Evolutionary conservation across 2,888 invertebrate species (phyloP).

Genomic region (Eucera pruinosa): DNA sequence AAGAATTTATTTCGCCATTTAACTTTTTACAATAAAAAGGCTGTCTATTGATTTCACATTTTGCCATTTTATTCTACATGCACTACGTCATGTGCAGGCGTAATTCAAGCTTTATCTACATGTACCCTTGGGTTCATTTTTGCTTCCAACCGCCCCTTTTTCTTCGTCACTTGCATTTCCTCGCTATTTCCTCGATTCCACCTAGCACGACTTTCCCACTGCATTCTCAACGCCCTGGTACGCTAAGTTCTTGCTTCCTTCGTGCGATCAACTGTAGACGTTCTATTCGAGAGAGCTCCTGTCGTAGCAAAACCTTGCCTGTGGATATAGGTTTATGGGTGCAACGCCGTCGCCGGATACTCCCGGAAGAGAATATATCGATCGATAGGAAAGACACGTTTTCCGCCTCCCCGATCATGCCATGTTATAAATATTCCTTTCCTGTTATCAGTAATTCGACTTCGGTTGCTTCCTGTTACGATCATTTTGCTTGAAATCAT

Average conservation of each 20-base stretch:
- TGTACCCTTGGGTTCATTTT: neutral
- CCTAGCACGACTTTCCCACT: neutral
- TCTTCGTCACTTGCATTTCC: slow-evolving; percentile 13
- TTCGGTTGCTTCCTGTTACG: neutral
- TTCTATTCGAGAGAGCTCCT: slow-evolving; percentile 34
- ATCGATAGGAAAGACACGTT: slow-evolving; percentile 25
- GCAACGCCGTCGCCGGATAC: slow-evolving; percentile 7
- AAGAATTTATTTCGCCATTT: no score
- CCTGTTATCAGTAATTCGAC: slow-evolving; percentile 16
- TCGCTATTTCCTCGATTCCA: slow-evolving; percentile 8
- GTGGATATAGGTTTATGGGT: slow-evolving; percentile 53
- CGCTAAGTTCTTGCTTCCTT: slow-evolving; percentile 25
- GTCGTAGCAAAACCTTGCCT: slow-evolving; percentile 21
- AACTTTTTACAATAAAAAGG: neutral
- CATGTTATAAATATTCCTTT: slow-evolving; percentile 36
- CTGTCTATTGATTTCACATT: slow-evolving; percentile 10
- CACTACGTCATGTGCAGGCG: neutral
- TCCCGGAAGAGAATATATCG: slow-evolving; percentile 33
- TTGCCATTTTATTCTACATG: neutral
- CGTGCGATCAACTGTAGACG: slow-evolving; percentile 11
- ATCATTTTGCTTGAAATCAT: neutral
- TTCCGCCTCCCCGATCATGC: neutral
- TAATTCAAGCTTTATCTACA: slow-evolving; percentile 19
- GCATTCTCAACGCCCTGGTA: slow-evolving; percentile 11
- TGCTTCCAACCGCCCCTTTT: slow-evolving; percentile 3